Percentiles rank a stretch among this genome's conserved stretches.
Conservation (phyloP, 2,113 vertebrate species). For the Apteryx mantelli region DNA sequence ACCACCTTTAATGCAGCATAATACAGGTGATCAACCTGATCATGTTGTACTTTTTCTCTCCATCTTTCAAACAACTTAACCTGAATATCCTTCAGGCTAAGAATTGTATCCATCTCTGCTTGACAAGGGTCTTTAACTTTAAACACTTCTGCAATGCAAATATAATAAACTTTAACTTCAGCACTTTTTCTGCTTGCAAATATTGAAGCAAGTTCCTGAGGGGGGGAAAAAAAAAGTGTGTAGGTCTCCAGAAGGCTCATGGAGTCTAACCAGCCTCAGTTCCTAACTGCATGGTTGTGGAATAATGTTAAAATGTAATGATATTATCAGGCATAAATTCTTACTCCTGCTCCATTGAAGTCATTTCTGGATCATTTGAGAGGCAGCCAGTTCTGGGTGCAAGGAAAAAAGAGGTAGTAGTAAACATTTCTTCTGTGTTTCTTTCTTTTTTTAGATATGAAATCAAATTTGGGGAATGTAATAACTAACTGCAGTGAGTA, state of each 20-base stretch:
- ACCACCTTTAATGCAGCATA: neutral
- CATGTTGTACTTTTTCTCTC: neutral
- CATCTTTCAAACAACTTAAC: neutral
- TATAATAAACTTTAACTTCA: neutral
- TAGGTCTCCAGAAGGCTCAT: constrained; percentile 13
- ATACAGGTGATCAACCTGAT: neutral
- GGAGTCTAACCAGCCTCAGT: constrained; percentile 71
- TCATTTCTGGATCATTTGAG: constrained; percentile 82
- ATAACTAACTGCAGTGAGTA: neutral
- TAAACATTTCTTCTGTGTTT: constrained; percentile 43
- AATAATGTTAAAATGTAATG: constrained; percentile 20
- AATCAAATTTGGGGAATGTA: neutral
- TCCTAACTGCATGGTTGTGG: neutral
- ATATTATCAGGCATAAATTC: constrained; percentile 56
- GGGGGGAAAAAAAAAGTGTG: neutral
- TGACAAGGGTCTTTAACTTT: neutral
- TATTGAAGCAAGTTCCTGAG: neutral
- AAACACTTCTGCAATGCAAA: neutral
- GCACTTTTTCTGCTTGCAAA: neutral
- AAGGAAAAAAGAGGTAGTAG: constrained; percentile 58
- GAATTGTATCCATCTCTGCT: neutral
- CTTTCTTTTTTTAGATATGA: neutral
- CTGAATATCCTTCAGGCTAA: neutral
- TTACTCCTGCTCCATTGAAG: constrained; percentile 83
- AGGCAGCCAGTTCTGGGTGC: constrained; percentile 82